Conservation (phyloP, 2,113 vertebrate species). For the Canis aureus region DNA sequence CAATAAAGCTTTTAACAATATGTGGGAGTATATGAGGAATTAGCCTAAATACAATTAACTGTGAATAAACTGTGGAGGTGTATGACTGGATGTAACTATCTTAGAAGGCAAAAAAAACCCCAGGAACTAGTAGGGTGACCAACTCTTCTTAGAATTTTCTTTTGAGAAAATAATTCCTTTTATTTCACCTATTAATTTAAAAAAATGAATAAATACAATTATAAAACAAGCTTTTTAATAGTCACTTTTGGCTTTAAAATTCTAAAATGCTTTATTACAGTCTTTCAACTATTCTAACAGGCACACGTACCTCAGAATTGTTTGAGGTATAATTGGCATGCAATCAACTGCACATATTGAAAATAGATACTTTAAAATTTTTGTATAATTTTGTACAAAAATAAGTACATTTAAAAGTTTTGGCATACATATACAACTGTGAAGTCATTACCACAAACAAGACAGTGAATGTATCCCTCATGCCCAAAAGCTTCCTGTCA, state of each 20-base stretch:
- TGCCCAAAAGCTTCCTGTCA: background rate
- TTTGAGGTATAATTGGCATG: background rate
- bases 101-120: background rate
- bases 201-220: background rate
- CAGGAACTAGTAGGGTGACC: background rate
- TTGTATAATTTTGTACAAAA: background rate
- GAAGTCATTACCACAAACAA: background rate
- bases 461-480: background rate
- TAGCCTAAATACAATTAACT: background rate
- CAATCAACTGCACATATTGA: background rate
- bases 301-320: background rate
- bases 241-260: background rate
- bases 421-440: background rate
- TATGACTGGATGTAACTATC: background rate
- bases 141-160: background rate
- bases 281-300: background rate
- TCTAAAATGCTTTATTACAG: background rate
- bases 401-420: background rate
- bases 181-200: background rate
- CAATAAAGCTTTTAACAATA: conserved; percentile 8
- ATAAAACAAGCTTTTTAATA: background rate
- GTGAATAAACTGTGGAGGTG: background rate
- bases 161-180: background rate
- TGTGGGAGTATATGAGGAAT: background rate
- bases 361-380: background rate